Conservation (phyloP, 1,140 invertebrate species). For the Spodoptera frugiperda region DNA sequence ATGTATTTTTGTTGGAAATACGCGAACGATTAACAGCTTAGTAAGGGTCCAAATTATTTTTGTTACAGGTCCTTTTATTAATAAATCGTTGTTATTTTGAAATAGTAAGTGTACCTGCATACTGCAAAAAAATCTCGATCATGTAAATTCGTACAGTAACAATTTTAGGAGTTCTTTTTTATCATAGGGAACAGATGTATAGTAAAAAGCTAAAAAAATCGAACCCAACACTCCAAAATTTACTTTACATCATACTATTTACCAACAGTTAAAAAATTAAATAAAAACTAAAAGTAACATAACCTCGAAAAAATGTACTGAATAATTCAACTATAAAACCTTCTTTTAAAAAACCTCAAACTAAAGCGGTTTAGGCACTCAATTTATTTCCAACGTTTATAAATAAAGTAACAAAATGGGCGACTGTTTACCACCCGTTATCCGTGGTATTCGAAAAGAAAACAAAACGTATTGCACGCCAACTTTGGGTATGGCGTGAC, state of each 20-base stretch:
- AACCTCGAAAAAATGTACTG: slow-evolving; percentile 20
- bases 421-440: slow-evolving; percentile 44
- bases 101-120: not conserved
- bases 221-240: not conserved
- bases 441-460: slow-evolving; percentile 43
- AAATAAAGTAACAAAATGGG: slow-evolving; percentile 41
- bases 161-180: no score
- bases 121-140: not conserved
- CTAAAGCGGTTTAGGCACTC: slow-evolving; percentile 29
- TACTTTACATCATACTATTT: not conserved
- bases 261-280: no score
- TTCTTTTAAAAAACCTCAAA: slow-evolving; percentile 47
- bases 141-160: no score
- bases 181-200: no score
- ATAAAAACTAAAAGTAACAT: no score
- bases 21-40: not conserved
- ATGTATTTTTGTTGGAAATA: slow-evolving; percentile 25
- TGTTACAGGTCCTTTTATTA: not conserved
- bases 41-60: not conserved
- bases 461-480: slow-evolving; percentile 49
- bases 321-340: slow-evolving; percentile 25
- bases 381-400: slow-evolving; percentile 40
- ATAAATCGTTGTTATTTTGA: not conserved
- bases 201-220: no score
- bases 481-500: slow-evolving; percentile 51